Evolutionary conservation across 2,113 vertebrate species (phyloP), one percentile per base, ranked within the genome.

Genomic region (Indri indri): DNA sequence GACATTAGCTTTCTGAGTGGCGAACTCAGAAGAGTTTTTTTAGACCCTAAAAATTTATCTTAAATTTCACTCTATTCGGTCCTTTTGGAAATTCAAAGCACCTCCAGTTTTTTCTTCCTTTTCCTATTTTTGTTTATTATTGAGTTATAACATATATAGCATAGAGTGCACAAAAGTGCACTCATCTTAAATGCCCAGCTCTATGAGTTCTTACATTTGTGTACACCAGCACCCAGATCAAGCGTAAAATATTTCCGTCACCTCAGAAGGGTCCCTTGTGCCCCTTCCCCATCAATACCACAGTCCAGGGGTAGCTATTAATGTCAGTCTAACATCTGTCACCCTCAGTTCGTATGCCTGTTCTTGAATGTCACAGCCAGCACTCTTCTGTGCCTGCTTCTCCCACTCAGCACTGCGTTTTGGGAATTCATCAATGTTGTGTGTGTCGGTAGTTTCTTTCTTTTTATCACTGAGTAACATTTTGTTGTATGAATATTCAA

Each of bases 281-380:
- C 23, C 32, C 30, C 74, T 54, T 54, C 50, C 90, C 65, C 17
- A 1, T n/a, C 52, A 32, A 0, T 12, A 11, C 22, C 74, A 40
- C 4, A 0, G 8, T 25, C 10, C 47, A 14, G 54, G 37, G 57
- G 50, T n/a, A 9, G 1, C 50, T 65, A 18, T 18, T 18, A 54
- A 0, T 18, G 0, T 37, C 40, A 65, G 8, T 45, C 40, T 9
- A 54, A 1, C 3, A 2, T 27, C 50, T 7, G 2, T 42, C 42
- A 45, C 16, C 34, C 79, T 77, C 27, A 12, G 2, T 23, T 61
- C n/a, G 30, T 50, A 42, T n/a, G 12, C 6, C 63, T 79, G 5
- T 16, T 54, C n/a, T 73, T 17, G 34, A 84, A 40, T 0, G 6
- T 47, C 59, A 34, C 32, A 30, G 27, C 32, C 1, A 1, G 7